Conservation (phyloP, 1,140 invertebrate genomes). For the Octopus sinensis region DNA sequence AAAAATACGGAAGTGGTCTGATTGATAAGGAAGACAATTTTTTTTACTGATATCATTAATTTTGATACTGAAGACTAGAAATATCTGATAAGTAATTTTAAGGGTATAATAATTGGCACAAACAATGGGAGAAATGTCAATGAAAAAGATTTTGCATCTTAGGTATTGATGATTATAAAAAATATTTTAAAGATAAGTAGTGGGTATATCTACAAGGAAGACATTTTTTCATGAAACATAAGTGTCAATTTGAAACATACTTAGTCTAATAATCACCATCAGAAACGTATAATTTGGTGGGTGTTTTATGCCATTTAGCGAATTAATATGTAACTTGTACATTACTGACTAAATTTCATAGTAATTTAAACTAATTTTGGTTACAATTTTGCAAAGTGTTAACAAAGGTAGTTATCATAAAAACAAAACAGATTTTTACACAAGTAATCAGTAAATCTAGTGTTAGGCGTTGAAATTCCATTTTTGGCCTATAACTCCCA, state of each 20-base stretch:
- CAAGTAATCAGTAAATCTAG: background rate
- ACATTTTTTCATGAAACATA: no score
- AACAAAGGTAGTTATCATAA: no score
- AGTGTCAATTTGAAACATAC: no score
- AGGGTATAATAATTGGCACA: background rate
- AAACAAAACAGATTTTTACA: no score
- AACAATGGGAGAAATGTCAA: background rate
- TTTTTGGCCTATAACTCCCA: background rate
- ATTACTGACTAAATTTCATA: no score
- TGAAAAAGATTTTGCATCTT: background rate
- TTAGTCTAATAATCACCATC: no score
- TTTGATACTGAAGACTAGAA: background rate
- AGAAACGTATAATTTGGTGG: no score
- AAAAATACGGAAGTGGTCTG: conserved; percentile 53
- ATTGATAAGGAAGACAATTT: conserved; percentile 28
- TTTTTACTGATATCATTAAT: conserved; percentile 14
- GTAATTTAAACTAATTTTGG: no score
- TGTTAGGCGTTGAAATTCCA: background rate
- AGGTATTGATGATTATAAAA: background rate
- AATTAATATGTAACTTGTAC: no score
- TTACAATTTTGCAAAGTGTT: no score
- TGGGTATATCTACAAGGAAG: background rate
- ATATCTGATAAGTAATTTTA: background rate
- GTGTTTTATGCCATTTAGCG: no score
- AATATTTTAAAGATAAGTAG: background rate